Base-by-base conservation (phyloP, 1,140 invertebrate species). In the Ceratina calcarata region DNA sequence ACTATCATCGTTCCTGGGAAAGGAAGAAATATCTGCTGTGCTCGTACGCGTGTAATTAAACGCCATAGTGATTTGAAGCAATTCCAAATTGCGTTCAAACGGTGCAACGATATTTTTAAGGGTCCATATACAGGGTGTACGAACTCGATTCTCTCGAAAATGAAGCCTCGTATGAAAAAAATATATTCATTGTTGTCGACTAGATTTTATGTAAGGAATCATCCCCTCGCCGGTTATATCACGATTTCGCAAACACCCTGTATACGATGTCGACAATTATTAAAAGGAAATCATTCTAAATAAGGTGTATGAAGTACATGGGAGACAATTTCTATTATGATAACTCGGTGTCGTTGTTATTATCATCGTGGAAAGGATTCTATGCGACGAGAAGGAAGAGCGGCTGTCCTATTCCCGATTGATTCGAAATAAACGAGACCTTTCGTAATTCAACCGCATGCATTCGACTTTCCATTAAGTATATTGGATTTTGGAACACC, bases 401-500 rank as follows among this genome's bases (percentile, higher is more conserved):
- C 22, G 24, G 3, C 12, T n/a, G 2, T n/a, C 64, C 61, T 72
- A 24, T 20, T 55, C 71, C 51, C 76, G 68, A 78, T 78, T 64
- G 76, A 78, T 78, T 22, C 10, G 49, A 78, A 72, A 78, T 62
- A 78, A 78, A 78, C 60, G 76, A 78, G 68, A 24, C 27, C 49
- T 24, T 72, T 27, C 68, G 57, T 64, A 22, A 49, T 57, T 71
- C 68, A 72, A 78, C 58, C 76, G 51, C 66, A 15, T 64, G 60
- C 60, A 53, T 78, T 72, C 76, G 58, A 78, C 68, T 71, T 71
- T 78, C 76, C 76, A 78, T 78, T 78, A 78, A 71, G 68, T 78
- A 72, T 78, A 78, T 78, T 78, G 76, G 76, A 78, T 53, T 78
- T 78, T 78, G 68, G 60, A 45, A 20, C 60, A 49, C 16, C 55